Evolutionary conservation across 92 coral and sea anemone species (phyloP).

Genomic region (Bergia puertoricense): DNA sequence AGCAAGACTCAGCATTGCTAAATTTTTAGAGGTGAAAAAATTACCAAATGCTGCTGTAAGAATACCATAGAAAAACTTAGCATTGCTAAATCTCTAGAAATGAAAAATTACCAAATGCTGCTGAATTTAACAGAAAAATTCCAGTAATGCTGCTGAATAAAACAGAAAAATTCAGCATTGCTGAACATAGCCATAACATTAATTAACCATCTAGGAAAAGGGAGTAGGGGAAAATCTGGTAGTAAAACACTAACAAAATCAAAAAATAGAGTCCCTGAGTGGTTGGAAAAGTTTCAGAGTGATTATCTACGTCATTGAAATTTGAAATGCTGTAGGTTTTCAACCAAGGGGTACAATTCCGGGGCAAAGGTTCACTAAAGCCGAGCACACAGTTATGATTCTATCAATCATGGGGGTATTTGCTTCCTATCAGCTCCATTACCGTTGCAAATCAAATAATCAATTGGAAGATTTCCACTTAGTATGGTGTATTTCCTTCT

Average conservation of each 20-base stretch:
- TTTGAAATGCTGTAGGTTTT: too few species aligned
- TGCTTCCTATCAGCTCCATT: not conserved
- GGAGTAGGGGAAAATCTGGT: too few species aligned
- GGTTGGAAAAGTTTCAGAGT: too few species aligned
- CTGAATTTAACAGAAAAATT: too few species aligned
- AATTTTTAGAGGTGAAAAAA: not conserved
- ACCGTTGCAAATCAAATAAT: conserved; percentile 16
- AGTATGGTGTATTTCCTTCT: conserved; percentile 33
- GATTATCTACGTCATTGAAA: conserved; percentile 8
- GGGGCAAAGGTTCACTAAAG: conserved; percentile 46
- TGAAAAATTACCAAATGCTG: too few species aligned
- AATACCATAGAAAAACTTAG: too few species aligned
- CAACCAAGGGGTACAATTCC: too few species aligned
- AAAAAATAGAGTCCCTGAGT: too few species aligned
- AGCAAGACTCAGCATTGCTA: not conserved
- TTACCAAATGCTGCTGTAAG: not conserved
- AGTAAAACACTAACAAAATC: too few species aligned
- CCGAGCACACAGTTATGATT: conserved; percentile 39
- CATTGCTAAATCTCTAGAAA: too few species aligned
- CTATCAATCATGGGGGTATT: conserved; percentile 51
- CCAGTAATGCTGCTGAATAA: not conserved
- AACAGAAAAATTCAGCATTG: not conserved
- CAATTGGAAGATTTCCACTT: conserved; percentile 25
- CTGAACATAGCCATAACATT: not conserved
- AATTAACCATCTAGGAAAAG: too few species aligned